Conservation (phyloP, 1,140 invertebrate species). For the Drosophila truncata region DNA sequence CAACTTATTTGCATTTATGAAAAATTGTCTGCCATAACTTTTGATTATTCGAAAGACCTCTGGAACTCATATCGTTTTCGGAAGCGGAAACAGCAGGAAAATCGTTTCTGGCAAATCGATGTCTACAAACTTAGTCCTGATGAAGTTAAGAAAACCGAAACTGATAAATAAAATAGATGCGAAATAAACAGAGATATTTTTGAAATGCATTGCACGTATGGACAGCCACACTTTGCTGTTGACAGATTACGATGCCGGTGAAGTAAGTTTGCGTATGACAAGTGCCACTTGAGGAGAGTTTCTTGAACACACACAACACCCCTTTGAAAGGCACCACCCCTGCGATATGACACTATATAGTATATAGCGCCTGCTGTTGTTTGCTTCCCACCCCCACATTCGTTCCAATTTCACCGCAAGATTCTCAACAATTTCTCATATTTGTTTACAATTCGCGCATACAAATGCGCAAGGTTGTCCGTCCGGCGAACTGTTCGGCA, state of each 20-base stretch:
- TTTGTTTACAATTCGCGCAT: constrained; percentile 77
- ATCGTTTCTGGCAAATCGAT: constrained; percentile 13
- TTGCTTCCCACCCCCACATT: constrained; percentile 19
- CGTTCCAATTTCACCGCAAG: constrained; percentile 43
- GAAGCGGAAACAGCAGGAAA: background rate
- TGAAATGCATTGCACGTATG: constrained; percentile 27
- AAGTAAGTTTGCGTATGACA: constrained; percentile 55
- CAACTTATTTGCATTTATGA: background rate
- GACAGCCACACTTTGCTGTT: constrained; percentile 28
- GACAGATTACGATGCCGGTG: constrained; percentile 37
- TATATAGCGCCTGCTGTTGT: constrained; percentile 26
- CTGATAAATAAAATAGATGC: constrained; percentile 21
- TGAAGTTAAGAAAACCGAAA: constrained; percentile 18
- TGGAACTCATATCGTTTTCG: background rate
- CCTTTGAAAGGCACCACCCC: constrained; percentile 5
- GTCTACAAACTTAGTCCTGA: background rate
- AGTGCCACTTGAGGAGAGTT: constrained; percentile 41
- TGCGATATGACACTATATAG: background rate
- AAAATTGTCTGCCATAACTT: background rate
- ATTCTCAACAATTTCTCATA: constrained; percentile 67
- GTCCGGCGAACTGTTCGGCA: constrained; percentile 14
- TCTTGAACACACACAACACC: constrained; percentile 24
- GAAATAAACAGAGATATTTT: constrained; percentile 16
- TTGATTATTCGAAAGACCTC: background rate
- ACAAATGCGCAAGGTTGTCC: constrained; percentile 65